Evolutionary conservation across 2,888 invertebrate genomes (phyloP).

Genomic region (Nephrotoma appendiculata): DNA sequence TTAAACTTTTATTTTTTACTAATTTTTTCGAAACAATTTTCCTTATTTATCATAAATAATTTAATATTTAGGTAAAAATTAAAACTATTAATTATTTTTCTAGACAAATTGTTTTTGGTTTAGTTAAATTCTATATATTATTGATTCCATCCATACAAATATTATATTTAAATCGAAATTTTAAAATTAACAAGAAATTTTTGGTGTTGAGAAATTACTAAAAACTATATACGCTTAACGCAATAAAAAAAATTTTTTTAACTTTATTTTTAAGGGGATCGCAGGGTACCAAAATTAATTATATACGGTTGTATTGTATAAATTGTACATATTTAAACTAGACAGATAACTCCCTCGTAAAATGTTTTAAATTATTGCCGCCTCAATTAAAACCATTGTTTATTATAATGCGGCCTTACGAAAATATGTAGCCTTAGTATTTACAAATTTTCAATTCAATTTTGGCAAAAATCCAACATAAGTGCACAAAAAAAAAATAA

Average conservation of each 20-base stretch:
- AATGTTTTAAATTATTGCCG: not conserved
- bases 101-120: not conserved
- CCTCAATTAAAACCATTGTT: not conserved
- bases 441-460: not conserved
- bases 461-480: not conserved
- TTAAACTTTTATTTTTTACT: not conserved
- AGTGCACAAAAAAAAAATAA: not conserved
- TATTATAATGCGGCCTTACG: not conserved
- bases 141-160: not conserved
- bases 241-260: not conserved
- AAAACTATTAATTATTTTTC: not conserved
- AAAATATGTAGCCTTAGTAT: not conserved
- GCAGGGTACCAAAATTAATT: not conserved
- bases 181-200: not conserved
- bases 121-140: not conserved
- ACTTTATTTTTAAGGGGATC: not conserved
- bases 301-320: not conserved
- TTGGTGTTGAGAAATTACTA: not conserved
- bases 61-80: not conserved
- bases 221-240: not conserved
- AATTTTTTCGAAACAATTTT: not conserved
- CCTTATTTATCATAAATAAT: not conserved
- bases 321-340: not conserved
- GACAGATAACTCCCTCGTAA: not conserved
- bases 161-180: not conserved